phyloP scores from a whole-genome alignment of 2,113 vertebrate species.

The Ptyas mucosa region DNA sequence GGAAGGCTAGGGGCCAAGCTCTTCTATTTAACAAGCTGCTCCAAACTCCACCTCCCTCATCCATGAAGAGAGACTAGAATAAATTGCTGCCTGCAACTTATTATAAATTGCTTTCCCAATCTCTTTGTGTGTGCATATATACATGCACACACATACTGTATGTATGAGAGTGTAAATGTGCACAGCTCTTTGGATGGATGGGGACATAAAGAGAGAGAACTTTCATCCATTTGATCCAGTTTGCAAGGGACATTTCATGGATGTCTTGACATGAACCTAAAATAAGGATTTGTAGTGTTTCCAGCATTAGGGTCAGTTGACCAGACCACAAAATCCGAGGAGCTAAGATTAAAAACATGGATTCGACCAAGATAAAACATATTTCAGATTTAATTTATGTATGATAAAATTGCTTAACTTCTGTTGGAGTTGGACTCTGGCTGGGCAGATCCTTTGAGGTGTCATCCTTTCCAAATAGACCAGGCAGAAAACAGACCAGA shows the following conservation, averaged over 20 bases:
- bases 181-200: not conserved
- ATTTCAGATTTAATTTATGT: not conserved
- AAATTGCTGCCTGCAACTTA: slow-evolving; percentile 67
- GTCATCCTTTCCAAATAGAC: not conserved
- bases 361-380: not conserved
- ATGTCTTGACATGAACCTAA: not conserved
- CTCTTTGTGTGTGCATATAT: not conserved
- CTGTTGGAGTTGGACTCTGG: not conserved
- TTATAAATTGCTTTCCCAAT: slow-evolving; percentile 61
- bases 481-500: not conserved
- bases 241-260: not conserved
- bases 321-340: not conserved
- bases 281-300: not conserved
- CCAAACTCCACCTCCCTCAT: slow-evolving; percentile 77
- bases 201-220: not conserved
- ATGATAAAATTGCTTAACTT: not conserved
- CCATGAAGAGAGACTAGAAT: slow-evolving; percentile 65
- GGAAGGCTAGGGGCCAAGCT: slow-evolving; percentile 76
- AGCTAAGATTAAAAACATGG: not conserved
- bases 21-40: slow-evolving; percentile 79
- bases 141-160: not conserved
- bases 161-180: not conserved
- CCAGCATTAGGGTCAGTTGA: not conserved
- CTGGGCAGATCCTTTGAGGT: not conserved
- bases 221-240: not conserved